Percentiles rank a stretch among this genome's conserved stretches.
These are phyloP conservation scores for Oreocharis arfaki DNA, from an alignment of 2,113 vertebrate species.

Conservation along the genomic window DNA sequence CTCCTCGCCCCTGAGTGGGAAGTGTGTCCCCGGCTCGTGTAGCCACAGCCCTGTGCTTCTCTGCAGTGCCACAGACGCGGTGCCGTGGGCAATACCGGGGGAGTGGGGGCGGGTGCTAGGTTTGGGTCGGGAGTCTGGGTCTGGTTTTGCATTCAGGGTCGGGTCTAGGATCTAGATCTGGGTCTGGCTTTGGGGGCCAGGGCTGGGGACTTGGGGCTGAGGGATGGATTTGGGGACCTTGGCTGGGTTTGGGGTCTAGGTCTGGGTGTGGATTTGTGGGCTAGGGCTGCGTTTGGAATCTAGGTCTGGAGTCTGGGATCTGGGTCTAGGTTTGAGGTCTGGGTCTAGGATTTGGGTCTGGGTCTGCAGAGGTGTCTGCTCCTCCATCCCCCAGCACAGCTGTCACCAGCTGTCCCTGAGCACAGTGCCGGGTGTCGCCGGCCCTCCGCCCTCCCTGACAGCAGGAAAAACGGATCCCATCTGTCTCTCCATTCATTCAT, in stretches of 20 bases:
- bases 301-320: neutral
- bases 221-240: neutral
- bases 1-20: neutral
- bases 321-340: neutral
- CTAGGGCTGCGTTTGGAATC: neutral
- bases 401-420: neutral
- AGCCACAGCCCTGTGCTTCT: fast-evolving
- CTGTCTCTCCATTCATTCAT: neutral
- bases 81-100: fast-evolving
- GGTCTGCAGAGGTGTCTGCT: neutral
- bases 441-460: neutral
- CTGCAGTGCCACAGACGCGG: neutral
- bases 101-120: neutral
- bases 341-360: neutral
- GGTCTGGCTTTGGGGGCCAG: neutral
- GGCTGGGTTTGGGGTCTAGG: neutral
- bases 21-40: fast-evolving
- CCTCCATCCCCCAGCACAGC: neutral
- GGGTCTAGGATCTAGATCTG: neutral
- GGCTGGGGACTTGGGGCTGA: neutral
- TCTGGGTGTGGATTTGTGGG: neutral
- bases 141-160: neutral
- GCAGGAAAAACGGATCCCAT: neutral
- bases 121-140: neutral
- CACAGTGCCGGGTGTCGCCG: neutral